A percentile compares a stretch with the other conserved stretches of the same genome.
These are phyloP conservation scores for Chrysemys picta DNA, from an alignment of 2,113 vertebrate genomes.

Conservation along the genomic window DNA sequence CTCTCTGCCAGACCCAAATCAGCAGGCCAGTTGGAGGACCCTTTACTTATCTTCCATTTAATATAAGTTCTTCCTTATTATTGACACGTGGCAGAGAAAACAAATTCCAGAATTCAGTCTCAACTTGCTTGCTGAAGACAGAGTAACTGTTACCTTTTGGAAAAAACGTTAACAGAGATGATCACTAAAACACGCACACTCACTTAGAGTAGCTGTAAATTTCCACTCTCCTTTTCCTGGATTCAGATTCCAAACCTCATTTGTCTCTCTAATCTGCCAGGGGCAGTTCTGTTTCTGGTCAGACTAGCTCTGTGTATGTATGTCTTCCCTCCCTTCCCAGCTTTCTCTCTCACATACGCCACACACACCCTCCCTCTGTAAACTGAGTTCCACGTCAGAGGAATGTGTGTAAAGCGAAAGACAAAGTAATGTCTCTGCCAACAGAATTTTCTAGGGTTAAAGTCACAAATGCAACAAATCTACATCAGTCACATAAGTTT, in stretches of 20 bases:
- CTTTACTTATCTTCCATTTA: slow-evolving; percentile 60
- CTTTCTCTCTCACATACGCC: slow-evolving; percentile 46
- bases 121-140: slow-evolving; percentile 42
- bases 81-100: slow-evolving; percentile 5
- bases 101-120: slow-evolving; percentile 24
- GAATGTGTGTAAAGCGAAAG: slow-evolving; percentile 80
- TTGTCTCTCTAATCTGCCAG: slow-evolving; percentile 70
- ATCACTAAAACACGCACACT: slow-evolving; percentile 54
- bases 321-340: slow-evolving; percentile 27
- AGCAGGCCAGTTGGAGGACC: not conserved
- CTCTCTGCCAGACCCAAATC: slow-evolving; percentile 60
- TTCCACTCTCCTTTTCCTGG: slow-evolving; percentile 79
- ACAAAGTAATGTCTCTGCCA: slow-evolving; percentile 58
- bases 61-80: not conserved
- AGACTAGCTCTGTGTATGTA: slow-evolving; percentile 69
- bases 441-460: slow-evolving; percentile 57
- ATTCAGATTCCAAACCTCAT: slow-evolving; percentile 62
- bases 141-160: slow-evolving; percentile 55
- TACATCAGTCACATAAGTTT: slow-evolving; percentile 62
- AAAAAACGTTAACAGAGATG: slow-evolving; percentile 68
- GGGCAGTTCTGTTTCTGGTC: slow-evolving; percentile 76
- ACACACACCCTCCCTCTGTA: slow-evolving; percentile 34
- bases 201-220: slow-evolving; percentile 79
- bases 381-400: slow-evolving; percentile 79
- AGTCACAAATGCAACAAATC: slow-evolving; percentile 45